Conservation (phyloP, 2,888 invertebrate genomes). For the Acanthococcus lagerstroemiae region DNA sequence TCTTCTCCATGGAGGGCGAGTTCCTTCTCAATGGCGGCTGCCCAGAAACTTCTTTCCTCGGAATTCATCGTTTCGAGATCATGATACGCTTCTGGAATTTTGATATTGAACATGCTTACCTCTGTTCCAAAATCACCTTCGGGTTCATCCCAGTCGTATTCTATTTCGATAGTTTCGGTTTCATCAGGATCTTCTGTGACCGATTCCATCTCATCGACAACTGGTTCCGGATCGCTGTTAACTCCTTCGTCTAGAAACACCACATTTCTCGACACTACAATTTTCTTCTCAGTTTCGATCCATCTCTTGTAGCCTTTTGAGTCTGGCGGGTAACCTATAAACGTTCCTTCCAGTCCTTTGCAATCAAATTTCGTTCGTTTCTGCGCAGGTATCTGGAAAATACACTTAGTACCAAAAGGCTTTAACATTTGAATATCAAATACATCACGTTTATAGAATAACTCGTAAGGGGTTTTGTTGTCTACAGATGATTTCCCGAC, state of each 20-base stretch:
- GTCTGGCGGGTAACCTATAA: conserved; percentile 39
- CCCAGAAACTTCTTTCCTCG: neutral
- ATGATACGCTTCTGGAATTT: neutral
- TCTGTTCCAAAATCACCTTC: no score
- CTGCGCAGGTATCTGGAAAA: conserved; percentile 39
- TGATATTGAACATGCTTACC: neutral
- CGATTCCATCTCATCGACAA: neutral
- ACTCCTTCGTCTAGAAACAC: neutral
- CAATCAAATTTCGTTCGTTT: conserved; percentile 36
- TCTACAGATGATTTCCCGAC: conserved; percentile 2
- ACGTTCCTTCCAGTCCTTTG: conserved; percentile 36
- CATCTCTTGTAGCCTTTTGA: conserved; percentile 39
- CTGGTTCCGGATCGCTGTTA: neutral
- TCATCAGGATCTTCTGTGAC: neutral
- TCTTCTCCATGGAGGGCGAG: neutral
- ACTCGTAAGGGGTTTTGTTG: no score
- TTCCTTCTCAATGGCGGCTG: neutral
- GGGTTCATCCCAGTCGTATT: no score
- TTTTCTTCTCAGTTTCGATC: conserved; percentile 23
- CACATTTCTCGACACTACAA: conserved; percentile 31
- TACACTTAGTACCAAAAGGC: conserved; percentile 38
- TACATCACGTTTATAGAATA: no score
- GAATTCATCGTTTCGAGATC: neutral
- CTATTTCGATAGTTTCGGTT: no score
- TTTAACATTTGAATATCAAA: no score